Percentiles rank a stretch among this genome's conserved stretches.
Evolutionary conservation across 1,140 invertebrate species (phyloP).

Genomic region (Gyrodactylus salaris): DNA sequence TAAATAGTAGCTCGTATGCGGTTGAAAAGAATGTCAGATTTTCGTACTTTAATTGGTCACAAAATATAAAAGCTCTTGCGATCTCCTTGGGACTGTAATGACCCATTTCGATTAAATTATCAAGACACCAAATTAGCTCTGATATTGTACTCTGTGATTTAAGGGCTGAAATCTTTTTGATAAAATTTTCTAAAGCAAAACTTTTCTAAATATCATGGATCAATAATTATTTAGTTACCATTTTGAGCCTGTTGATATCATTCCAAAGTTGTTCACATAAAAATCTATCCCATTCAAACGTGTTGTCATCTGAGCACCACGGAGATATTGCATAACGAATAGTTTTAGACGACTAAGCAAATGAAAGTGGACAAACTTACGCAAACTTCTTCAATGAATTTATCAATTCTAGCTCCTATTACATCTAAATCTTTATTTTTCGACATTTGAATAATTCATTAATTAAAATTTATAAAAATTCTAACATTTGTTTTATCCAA

Average conservation of each 20-base stretch:
- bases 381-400: not conserved
- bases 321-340: not conserved
- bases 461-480: too few relatives aligned
- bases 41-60: not conserved
- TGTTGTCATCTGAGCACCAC: not conserved
- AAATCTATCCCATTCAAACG: not conserved
- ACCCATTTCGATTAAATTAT: not conserved
- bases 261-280: not conserved
- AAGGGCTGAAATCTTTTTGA: not conserved
- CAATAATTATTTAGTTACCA: not conserved
- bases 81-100: not conserved
- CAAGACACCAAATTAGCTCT: not conserved
- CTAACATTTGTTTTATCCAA: not conserved
- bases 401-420: not conserved
- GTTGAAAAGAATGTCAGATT: not conserved
- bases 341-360: not conserved
- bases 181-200: not conserved
- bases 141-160: not conserved
- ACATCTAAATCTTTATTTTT: not conserved
- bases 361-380: not conserved
- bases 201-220: not conserved
- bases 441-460: too few relatives aligned
- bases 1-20: not conserved
- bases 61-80: not conserved
- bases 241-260: not conserved